Conservation (phyloP, 1,140 invertebrate genomes). For the Conopomorpha cramerella region DNA sequence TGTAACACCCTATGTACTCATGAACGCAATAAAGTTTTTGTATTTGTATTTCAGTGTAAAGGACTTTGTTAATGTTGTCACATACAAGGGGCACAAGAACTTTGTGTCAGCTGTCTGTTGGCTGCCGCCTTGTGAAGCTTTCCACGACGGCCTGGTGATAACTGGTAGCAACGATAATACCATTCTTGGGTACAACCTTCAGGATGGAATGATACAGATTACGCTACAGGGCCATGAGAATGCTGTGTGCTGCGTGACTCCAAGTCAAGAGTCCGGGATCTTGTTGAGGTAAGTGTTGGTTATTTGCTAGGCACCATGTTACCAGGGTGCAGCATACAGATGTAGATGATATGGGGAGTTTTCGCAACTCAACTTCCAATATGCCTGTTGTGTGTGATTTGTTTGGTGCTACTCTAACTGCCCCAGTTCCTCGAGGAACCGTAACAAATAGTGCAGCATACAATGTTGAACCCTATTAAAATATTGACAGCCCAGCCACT, state of each 20-base stretch:
- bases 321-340: too few relatives aligned
- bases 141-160: slow-evolving; percentile 78
- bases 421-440: too few relatives aligned
- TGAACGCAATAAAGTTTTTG: too few relatives aligned
- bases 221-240: slow-evolving; percentile 80
- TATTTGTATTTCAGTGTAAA: slow-evolving; percentile 51
- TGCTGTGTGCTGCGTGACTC: slow-evolving; percentile 63
- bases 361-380: too few relatives aligned
- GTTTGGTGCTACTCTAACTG: too few relatives aligned
- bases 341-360: too few relatives aligned
- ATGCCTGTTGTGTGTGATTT: too few relatives aligned
- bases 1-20: too few relatives aligned
- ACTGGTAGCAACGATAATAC: slow-evolving; percentile 89
- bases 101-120: slow-evolving; percentile 83
- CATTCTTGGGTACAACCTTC: slow-evolving; percentile 76
- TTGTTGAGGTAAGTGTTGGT: slow-evolving; percentile 57
- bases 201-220: slow-evolving; percentile 63
- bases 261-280: slow-evolving; percentile 41
- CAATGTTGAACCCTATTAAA: too few relatives aligned
- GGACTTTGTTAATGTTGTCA: slow-evolving; percentile 65
- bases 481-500: too few relatives aligned
- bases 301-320: too few relatives aligned
- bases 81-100: slow-evolving; percentile 81
- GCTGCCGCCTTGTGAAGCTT: slow-evolving; percentile 68
- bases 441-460: too few relatives aligned